A percentile compares a stretch with the other conserved stretches of the same genome.
phyloP scores from a whole-genome alignment of 1,140 invertebrate genomes.

The Sminthurinus signatus region DNA sequence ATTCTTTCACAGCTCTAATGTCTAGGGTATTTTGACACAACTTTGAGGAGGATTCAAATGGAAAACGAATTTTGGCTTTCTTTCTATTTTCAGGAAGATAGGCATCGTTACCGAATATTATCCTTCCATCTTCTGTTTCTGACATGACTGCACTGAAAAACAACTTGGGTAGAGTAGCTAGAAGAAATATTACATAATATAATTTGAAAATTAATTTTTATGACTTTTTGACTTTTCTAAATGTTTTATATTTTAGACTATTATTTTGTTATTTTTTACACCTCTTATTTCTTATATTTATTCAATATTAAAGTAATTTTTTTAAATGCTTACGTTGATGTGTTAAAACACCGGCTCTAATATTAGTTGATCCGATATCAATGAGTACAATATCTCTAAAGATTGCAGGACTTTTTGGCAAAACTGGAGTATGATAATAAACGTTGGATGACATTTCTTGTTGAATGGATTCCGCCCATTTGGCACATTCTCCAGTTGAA shows the following conservation, averaged over 20 bases:
- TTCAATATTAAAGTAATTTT: too few relatives aligned
- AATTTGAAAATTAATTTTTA: too few relatives aligned
- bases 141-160: conserved; percentile 57
- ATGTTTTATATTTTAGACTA: too few relatives aligned
- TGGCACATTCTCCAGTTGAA: conserved; percentile 49
- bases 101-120: conserved; percentile 52
- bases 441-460: conserved; percentile 19
- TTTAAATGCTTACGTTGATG: conserved; percentile 51
- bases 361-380: conserved; percentile 55
- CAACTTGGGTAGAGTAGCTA: conserved; percentile 53
- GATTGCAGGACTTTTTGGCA: conserved; percentile 45
- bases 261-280: too few relatives aligned
- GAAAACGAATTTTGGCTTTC: conserved; percentile 44
- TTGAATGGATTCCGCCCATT: conserved; percentile 52
- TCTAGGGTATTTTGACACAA: conserved; percentile 51
- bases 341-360: conserved; percentile 55
- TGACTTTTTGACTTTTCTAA: too few relatives aligned
- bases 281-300: too few relatives aligned
- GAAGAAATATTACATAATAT: too few relatives aligned
- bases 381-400: conserved; percentile 49
- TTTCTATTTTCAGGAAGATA: conserved; percentile 49
- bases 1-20: conserved; percentile 46
- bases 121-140: conserved; percentile 45
- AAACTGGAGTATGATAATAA: conserved; percentile 32
- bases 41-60: conserved; percentile 51